Conservation (phyloP, 2,797 vertebrate genomes). For the Cuculus canorus region DNA sequence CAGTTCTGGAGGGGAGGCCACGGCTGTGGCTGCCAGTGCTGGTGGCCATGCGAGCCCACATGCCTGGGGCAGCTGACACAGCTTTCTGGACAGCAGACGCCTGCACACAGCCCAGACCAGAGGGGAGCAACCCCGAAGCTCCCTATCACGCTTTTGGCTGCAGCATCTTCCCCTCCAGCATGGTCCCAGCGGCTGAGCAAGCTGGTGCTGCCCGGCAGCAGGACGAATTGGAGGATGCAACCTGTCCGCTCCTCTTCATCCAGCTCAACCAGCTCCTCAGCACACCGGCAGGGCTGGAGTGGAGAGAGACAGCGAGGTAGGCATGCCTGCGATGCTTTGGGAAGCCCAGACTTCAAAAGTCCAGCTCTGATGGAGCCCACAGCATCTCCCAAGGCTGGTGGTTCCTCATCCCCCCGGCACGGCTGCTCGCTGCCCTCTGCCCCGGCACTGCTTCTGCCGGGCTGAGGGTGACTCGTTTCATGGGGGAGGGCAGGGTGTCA, state of each 20-base stretch:
- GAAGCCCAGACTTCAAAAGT: not conserved
- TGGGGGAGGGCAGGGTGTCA: not conserved
- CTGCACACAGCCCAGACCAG: not conserved
- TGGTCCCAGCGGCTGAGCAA: not conserved
- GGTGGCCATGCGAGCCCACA: not conserved
- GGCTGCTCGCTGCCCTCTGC: not conserved
- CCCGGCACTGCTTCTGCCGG: not conserved
- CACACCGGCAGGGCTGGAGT: conserved; percentile 54
- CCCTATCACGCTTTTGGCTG: not conserved
- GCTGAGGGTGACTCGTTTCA: not conserved
- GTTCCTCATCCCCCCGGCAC: not conserved
- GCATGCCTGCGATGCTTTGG: not conserved
- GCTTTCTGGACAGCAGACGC: not conserved
- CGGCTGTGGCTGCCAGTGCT: fast-evolving
- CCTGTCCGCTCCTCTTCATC: conserved; percentile 53
- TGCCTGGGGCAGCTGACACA: fast-evolving
- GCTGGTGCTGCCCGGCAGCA: not conserved
- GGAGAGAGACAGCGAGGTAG: conserved; percentile 81
- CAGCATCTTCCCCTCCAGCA: conserved; percentile 48
- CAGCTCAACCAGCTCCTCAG: conserved; percentile 79
- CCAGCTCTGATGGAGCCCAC: not conserved
- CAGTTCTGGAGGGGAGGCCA: not conserved
- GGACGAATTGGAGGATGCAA: not conserved
- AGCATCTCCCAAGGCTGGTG: not conserved
- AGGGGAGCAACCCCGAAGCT: not conserved